Conservation (phyloP, 2,888 invertebrate species). For the Agriopis aurantiaria region DNA sequence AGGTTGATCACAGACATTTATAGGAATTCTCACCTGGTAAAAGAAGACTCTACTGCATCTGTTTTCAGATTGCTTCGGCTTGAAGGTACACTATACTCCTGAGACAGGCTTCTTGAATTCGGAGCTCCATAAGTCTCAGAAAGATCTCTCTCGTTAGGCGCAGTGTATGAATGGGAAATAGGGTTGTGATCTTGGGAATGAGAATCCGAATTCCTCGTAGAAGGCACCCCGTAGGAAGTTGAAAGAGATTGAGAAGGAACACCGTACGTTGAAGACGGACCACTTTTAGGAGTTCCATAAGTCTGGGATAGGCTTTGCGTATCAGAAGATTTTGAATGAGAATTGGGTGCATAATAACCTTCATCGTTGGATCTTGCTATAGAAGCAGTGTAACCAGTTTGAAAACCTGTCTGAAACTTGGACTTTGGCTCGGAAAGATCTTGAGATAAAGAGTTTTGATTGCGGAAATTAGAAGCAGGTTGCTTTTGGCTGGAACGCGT, state of each 20-base stretch:
- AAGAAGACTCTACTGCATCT: slow-evolving; percentile 62
- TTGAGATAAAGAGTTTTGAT: slow-evolving; percentile 10
- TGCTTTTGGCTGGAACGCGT: slow-evolving; percentile 25
- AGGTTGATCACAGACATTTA: neutral
- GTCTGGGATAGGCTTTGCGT: slow-evolving; percentile 9
- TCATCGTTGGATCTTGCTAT: slow-evolving; percentile 18
- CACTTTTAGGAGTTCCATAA: slow-evolving; percentile 2
- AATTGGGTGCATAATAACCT: slow-evolving; percentile 9
- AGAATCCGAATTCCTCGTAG: slow-evolving; percentile 54
- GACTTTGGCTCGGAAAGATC: slow-evolving; percentile 22
- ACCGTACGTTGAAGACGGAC: slow-evolving; percentile 18
- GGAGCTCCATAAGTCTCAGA: slow-evolving; percentile 81
- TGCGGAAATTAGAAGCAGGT: slow-evolving; percentile 18
- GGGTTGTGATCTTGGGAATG: slow-evolving; percentile 55
- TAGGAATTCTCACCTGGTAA: slow-evolving; percentile 53
- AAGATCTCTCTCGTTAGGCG: slow-evolving; percentile 58
- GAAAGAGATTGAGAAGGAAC: slow-evolving; percentile 17
- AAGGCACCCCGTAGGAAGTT: slow-evolving; percentile 18
- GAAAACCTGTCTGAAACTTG: slow-evolving; percentile 3
- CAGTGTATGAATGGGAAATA: slow-evolving; percentile 53
- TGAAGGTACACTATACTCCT: slow-evolving; percentile 80
- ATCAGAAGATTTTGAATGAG: slow-evolving; percentile 15
- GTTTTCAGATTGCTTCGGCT: slow-evolving; percentile 63
- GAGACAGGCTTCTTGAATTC: slow-evolving; percentile 54
- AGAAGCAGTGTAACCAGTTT: neutral